Evolutionary conservation across 2,113 vertebrate genomes (phyloP).

Genomic region (Alexandromys fortis): DNA sequence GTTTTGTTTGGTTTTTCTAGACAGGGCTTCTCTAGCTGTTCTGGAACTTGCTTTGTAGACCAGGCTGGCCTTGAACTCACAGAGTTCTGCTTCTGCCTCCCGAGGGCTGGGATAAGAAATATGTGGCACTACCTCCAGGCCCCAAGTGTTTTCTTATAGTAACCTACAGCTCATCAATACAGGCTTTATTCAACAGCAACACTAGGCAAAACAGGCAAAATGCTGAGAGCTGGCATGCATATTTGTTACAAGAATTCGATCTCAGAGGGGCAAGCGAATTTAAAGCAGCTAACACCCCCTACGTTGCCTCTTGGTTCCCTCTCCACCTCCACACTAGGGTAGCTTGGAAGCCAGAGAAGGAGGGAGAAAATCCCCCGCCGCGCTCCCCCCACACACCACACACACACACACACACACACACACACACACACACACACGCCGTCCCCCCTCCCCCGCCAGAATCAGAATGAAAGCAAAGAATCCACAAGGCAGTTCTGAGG

Average conservation of each 20-base stretch:
- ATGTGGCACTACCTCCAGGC: background rate
- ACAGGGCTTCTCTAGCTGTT: background rate
- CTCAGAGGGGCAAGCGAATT: slow-evolving; percentile 4
- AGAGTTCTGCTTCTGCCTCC: background rate
- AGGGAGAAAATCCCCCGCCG: background rate
- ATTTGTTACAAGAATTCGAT: slow-evolving; percentile 30
- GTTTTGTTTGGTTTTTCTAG: background rate
- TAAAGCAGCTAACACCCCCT: background rate
- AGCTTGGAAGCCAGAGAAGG: background rate
- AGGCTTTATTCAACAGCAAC: background rate
- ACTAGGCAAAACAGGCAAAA: background rate
- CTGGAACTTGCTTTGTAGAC: background rate
- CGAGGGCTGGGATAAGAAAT: background rate
- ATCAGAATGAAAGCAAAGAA: too few relatives aligned
- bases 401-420: too few relatives aligned
- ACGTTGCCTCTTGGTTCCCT: background rate
- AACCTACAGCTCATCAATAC: background rate
- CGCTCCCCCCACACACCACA: background rate
- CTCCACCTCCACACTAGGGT: background rate
- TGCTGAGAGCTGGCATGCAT: background rate
- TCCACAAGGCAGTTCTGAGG: background rate
- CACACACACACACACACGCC: too few relatives aligned
- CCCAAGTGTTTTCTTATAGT: background rate
- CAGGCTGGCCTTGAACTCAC: background rate
- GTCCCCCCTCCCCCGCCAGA: background rate